These are phyloP conservation scores for Ommatoiulus sabulosus DNA, from an alignment of 2,888 invertebrate genomes.

Conservation along the genomic window DNA sequence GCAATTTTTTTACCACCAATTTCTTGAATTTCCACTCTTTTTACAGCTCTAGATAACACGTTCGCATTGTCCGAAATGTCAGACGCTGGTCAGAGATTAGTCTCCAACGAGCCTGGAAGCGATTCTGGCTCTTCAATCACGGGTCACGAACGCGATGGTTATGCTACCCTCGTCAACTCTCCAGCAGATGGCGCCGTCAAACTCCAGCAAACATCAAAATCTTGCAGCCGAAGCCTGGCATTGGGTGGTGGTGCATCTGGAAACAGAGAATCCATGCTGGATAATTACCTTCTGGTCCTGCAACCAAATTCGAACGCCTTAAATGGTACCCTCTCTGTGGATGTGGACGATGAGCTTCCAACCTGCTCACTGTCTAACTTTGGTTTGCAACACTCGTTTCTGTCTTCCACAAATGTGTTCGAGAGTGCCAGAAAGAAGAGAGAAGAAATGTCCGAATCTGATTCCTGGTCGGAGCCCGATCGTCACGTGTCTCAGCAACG, in stretches of 20 bases:
- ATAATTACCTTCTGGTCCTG: constrained; percentile 29
- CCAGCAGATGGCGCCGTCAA: neutral
- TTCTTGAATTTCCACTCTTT: neutral
- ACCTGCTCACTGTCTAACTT: constrained; percentile 29
- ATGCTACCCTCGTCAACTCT: neutral
- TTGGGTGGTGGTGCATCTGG: neutral
- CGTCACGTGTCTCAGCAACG: constrained; percentile 66
- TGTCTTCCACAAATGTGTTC: constrained; percentile 32
- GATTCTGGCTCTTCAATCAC: neutral
- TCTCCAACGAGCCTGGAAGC: neutral
- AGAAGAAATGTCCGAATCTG: constrained; percentile 75
- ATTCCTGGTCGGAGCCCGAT: constrained; percentile 90
- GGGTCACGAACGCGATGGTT: neutral
- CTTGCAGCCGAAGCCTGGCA: neutral
- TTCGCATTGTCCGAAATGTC: neutral
- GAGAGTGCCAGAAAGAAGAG: constrained; percentile 6
- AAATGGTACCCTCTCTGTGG: neutral
- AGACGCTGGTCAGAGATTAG: neutral
- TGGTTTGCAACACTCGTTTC: constrained; percentile 14
- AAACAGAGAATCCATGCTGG: neutral
- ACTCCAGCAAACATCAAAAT: neutral
- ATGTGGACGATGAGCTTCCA: constrained; percentile 2
- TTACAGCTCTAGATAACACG: constrained; percentile 48
- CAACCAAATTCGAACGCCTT: neutral
- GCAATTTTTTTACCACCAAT: no score